phyloP scores from a whole-genome alignment of 1,140 invertebrate genomes.

The Tetramorium parvispinum region DNA sequence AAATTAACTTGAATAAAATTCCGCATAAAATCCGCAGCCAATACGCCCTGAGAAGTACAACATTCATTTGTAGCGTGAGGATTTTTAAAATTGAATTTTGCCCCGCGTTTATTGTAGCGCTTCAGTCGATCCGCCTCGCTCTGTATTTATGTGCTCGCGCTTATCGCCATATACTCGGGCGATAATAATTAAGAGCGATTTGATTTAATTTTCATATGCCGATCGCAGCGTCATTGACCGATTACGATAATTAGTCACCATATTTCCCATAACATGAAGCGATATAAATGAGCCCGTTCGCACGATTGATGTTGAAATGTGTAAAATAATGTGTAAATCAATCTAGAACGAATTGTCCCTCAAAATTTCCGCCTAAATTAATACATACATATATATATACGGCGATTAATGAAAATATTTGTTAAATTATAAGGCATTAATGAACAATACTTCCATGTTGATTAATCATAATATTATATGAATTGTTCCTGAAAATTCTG shows the following conservation, averaged over 20 bases:
- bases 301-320: neutral
- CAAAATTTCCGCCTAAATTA: neutral
- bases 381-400: neutral
- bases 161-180: neutral
- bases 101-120: neutral
- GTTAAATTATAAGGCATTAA: neutral
- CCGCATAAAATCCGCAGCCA: slow-evolving; percentile 42
- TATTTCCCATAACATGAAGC: slow-evolving; percentile 9
- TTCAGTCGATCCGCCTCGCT: neutral
- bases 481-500: too few relatives aligned
- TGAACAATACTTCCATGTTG: neutral
- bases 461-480: neutral
- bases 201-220: slow-evolving; percentile 13
- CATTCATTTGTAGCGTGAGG: neutral
- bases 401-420: slow-evolving; percentile 12
- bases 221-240: slow-evolving; percentile 6
- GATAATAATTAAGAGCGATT: slow-evolving; percentile 20
- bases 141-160: neutral
- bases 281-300: neutral
- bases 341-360: neutral
- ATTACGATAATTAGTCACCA: slow-evolving; percentile 28
- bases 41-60: neutral
- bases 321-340: slow-evolving; percentile 22
- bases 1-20: slow-evolving; percentile 75
- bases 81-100: neutral